Conservation (phyloP, 2,797 vertebrate genomes). For the Protonibea diacanthus region DNA sequence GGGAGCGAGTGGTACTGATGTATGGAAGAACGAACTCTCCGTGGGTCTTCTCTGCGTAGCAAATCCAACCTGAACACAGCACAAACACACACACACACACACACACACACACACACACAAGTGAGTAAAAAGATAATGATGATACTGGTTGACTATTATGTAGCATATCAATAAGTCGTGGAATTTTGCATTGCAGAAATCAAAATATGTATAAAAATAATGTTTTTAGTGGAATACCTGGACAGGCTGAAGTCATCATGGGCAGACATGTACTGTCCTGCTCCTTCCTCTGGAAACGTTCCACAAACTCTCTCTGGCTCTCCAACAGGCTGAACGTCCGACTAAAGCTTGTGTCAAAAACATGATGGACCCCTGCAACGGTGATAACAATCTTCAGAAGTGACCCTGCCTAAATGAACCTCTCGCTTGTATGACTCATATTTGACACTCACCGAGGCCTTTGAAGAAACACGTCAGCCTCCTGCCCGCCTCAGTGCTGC, state of each 20-base stretch:
- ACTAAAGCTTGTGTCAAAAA: slow-evolving; percentile 94
- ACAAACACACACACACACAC: not conserved
- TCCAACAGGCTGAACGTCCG: slow-evolving; percentile 96
- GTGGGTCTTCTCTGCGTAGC: slow-evolving; percentile 98
- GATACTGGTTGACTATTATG: not conserved
- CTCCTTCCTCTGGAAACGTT: slow-evolving; percentile 85
- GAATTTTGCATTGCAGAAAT: not conserved
- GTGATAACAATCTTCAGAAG: slow-evolving; percentile 11
- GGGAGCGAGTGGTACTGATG: slow-evolving; percentile 94
- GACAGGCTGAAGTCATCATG: slow-evolving; percentile 94
- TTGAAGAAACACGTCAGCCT: slow-evolving; percentile 92
- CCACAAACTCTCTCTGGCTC: slow-evolving; percentile 93
- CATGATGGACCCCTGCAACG: slow-evolving; percentile 90
- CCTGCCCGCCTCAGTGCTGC: slow-evolving; percentile 86
- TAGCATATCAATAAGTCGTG: not conserved
- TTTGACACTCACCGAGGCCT: slow-evolving; percentile 79
- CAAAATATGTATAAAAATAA: not conserved
- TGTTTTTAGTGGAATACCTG: slow-evolving; percentile 83
- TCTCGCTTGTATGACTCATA: not conserved
- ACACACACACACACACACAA: too few species aligned
- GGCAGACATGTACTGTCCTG: slow-evolving; percentile 87
- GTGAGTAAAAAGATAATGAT: not conserved
- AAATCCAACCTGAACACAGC: slow-evolving; percentile 92
- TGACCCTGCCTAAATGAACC: not conserved
- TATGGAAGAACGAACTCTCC: slow-evolving; percentile 92